These are phyloP conservation scores for Butorides virescens DNA, from an alignment of 2,113 vertebrate genomes.

Conservation along the genomic window DNA sequence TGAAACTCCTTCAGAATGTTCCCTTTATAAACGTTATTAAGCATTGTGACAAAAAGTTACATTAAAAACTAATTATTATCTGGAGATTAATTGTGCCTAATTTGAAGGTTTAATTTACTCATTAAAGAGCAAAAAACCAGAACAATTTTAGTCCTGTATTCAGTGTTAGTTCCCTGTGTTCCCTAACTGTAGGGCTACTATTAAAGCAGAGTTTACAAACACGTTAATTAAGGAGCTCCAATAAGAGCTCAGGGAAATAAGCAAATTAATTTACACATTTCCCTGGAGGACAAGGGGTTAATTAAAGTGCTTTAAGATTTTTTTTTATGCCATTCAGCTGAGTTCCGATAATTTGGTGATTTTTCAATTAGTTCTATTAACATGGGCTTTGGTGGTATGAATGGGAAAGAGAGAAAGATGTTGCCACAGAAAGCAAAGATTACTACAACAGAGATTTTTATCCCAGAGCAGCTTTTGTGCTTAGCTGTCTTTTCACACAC, in stretches of 20 bases:
- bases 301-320: not conserved
- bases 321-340: not conserved
- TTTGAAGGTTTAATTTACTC: not conserved
- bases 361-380: slow-evolving; percentile 2
- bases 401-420: not conserved
- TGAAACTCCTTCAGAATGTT: not conserved
- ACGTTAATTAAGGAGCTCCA: not conserved
- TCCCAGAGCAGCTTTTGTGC: not conserved
- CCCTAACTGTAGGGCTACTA: not conserved
- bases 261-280: slow-evolving; percentile 9
- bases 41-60: not conserved
- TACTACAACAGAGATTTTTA: not conserved
- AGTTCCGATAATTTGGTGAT: not conserved
- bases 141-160: not conserved
- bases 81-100: not conserved
- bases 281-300: slow-evolving; percentile 12
- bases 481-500: not conserved
- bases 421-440: not conserved
- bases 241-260: not conserved
- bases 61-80: not conserved
- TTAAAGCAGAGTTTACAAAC: not conserved
- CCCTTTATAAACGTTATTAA: not conserved
- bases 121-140: not conserved
- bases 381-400: not conserved
- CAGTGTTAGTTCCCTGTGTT: not conserved